phyloP scores from a whole-genome alignment of 2,888 invertebrate genomes.

The Tetragonula carbonaria region DNA sequence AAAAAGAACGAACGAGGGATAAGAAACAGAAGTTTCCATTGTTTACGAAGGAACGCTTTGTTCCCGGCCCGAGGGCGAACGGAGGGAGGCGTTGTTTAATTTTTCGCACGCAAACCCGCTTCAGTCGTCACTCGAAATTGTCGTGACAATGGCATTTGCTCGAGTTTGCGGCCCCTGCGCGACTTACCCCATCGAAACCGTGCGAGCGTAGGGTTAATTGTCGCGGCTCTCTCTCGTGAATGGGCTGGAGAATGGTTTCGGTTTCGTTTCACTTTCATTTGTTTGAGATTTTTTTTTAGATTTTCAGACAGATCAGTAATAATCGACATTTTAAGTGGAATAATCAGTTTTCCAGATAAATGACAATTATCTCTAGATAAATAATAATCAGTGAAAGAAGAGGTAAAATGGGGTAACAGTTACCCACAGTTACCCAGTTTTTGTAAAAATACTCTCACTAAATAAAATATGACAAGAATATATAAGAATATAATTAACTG shows the following conservation, averaged over 20 bases:
- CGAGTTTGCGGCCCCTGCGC: background rate
- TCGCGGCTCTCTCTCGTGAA: too few relatives aligned
- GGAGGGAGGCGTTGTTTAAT: conserved; percentile 32
- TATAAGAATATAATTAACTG: too few relatives aligned
- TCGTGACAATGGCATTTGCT: conserved; percentile 17
- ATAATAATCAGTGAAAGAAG: too few relatives aligned
- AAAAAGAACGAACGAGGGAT: conserved; percentile 7
- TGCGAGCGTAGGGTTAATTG: conserved; percentile 6
- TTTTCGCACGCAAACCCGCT: conserved; percentile 39
- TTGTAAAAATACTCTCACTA: too few relatives aligned
- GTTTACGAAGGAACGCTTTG: conserved; percentile 49
- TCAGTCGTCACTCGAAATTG: conserved; percentile 22
- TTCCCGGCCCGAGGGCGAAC: background rate
- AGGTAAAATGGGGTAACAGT: too few relatives aligned
- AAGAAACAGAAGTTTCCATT: conserved; percentile 54
- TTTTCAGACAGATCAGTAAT: too few relatives aligned
- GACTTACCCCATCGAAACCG: background rate
- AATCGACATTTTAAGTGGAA: too few relatives aligned
- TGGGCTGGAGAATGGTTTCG: background rate
- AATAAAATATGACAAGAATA: too few relatives aligned
- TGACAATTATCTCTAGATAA: too few relatives aligned
- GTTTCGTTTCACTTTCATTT: background rate
- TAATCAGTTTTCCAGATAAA: too few relatives aligned
- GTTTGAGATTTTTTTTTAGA: too few relatives aligned
- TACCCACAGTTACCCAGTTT: too few relatives aligned